Evolutionary conservation across 1,140 invertebrate species (phyloP), one percentile per base, ranked within the genome.

Genomic region (Pomacea maculata): DNA sequence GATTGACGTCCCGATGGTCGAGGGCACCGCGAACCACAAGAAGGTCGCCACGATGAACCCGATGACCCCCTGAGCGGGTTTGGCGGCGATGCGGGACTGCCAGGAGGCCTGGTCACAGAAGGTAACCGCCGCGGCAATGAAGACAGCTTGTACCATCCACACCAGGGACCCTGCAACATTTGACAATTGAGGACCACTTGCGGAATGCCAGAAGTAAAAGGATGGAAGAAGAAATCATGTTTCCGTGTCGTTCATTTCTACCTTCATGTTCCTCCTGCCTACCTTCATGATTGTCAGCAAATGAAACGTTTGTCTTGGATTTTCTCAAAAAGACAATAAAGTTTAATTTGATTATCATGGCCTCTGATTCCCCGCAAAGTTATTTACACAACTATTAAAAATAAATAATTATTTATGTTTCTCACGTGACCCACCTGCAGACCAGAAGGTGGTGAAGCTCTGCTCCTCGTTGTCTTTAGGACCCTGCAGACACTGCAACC

Each of bases 101-200:
- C 90, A 92, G 25, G 86, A 90, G 10, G 89, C 87, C 83, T 92
- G 91, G 81, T 92, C 91, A 80, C 90, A 90, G 82, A 90, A 92
- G 0, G 90, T 88, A 10, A 90, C 84, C 29, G 88, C 88, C 63
- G 90, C 88, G 17, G 85, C 87, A 5, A 84, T 78, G 52, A 87
- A 84, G 1, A 87, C 12, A 17, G 67, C 82, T 71, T 74, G 79
- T 14, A 80, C 72, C 72, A 72, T 74, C 79, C 79, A 80, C 79
- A 75, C 72, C 45, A 80, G 21, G 9, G 79, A 63, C 4, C 67
- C 75, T 78, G 75, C 34, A 52, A 21, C 52, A 7, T 10, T 7
- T 2, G 57, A 34, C 10, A 55, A 55, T 19, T 55, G 19, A 9
- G n/a, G 52, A 61, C 17, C 19, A 25, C 0, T 25, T 25, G 25